Percentiles rank a stretch among this genome's conserved stretches.
Conservation (phyloP, 64 coral and sea anemone species). For the Acropora yongei region DNA sequence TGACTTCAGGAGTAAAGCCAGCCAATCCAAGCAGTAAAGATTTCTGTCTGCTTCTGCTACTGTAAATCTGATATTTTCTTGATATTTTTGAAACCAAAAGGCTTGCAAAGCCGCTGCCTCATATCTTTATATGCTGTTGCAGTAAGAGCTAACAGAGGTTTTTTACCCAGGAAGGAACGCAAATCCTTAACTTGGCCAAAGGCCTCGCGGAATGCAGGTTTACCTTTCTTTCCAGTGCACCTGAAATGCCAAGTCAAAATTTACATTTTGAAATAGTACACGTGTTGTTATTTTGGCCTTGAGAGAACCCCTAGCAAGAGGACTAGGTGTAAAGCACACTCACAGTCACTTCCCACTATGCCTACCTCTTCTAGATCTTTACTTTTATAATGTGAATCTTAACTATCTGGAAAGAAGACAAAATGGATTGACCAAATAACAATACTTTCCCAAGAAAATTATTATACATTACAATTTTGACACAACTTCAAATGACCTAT, state of each 20-base stretch:
- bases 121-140: slow-evolving; percentile 56
- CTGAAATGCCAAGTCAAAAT: neutral
- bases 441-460: no score
- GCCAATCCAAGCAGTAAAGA: slow-evolving; percentile 60
- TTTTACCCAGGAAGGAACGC: slow-evolving; percentile 55
- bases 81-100: slow-evolving; percentile 37
- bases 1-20: slow-evolving; percentile 34
- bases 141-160: slow-evolving; percentile 51
- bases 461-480: no score
- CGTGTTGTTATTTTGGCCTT: neutral
- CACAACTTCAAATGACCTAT: no score
- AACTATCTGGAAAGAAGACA: no score
- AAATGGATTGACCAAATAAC: no score
- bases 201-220: slow-evolving; percentile 54
- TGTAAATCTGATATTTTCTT: slow-evolving; percentile 58
- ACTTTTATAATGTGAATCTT: no score
- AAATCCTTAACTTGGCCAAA: slow-evolving; percentile 66
- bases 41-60: slow-evolving; percentile 18
- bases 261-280: no score
- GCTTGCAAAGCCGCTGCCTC: slow-evolving; percentile 36
- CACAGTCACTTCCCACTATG: no score
- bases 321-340: neutral
- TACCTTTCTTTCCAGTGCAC: slow-evolving; percentile 50
- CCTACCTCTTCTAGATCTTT: no score
- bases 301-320: neutral